Percentiles rank a stretch among this genome's conserved stretches.
These are phyloP conservation scores for Halcyon badia DNA, from an alignment of 2,797 vertebrate genomes.

Conservation along the genomic window DNA sequence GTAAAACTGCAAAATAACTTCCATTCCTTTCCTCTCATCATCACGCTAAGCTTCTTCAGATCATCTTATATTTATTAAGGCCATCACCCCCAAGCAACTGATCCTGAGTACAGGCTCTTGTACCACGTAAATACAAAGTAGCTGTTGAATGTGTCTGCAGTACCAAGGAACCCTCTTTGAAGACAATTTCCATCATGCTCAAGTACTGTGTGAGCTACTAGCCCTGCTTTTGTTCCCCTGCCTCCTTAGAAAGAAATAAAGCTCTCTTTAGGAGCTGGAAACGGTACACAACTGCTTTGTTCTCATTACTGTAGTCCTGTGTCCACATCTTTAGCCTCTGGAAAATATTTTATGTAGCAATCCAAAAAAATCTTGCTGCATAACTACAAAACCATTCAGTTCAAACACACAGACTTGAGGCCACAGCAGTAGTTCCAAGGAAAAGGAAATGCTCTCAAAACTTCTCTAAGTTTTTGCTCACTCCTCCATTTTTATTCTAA, in stretches of 20 bases:
- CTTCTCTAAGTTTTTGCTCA: background rate
- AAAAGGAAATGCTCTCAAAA: background rate
- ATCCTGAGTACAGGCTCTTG: background rate
- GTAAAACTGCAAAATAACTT: background rate
- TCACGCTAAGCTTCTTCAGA: background rate
- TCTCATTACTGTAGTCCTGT: background rate
- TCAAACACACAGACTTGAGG: background rate
- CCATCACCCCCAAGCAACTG: background rate
- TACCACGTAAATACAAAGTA: background rate
- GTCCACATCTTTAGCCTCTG: background rate
- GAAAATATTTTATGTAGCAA: background rate
- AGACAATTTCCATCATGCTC: background rate
- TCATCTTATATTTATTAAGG: background rate
- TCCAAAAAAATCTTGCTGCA: background rate
- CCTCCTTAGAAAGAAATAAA: background rate
- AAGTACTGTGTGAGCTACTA: background rate
- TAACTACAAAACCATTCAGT: background rate
- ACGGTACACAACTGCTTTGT: background rate
- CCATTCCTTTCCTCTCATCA: background rate
- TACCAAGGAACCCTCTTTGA: background rate
- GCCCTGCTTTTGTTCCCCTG: accelerated
- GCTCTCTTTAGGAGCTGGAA: background rate
- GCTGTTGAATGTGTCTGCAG: background rate
- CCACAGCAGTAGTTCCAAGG: background rate
- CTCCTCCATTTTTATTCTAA: background rate